Evolutionary conservation across 2,888 invertebrate species (phyloP), one percentile per base, ranked within the genome.

Genomic region (Nemurella pictetii): DNA sequence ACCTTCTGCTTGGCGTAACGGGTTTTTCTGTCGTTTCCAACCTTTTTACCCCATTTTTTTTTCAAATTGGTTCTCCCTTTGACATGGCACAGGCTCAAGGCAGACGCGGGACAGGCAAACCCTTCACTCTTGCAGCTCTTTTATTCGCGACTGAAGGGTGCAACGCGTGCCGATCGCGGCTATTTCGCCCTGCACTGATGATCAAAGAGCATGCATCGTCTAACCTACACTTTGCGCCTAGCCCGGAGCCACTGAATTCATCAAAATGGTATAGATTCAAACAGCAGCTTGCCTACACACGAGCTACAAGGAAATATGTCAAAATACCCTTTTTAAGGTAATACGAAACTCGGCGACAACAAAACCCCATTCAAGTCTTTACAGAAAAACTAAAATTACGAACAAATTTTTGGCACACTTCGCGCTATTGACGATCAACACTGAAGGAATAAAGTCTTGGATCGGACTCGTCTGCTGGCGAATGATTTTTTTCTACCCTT

Each of bases 1-100:
- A 82, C 83, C 83, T 85, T 85, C 83, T 85, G 85, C 78, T 83
- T 82, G 32, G 80, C 82, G 83, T 85, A 85, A 85, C 85, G 85
- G 85, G 85, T 85, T 85, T 55, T 85, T 80, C 85, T 85, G 32
- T 75, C 81, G 83, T 85, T 83, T 85, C 78, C 35, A 77, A 77
- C 77, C 81, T 78, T 85, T 85, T 85, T 80, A 78, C 28, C 83
- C 85, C 77, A 30, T 29, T 85, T 85, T 83, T 85, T 81, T 81
- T 25, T 73, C 72, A 80, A 80, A 35, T 80, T 80, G 30, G 80
- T 80, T 80, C 80, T 35, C 36, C 80, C 80, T 80, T 80, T 80
- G 80, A 80, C 80, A 80, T 55, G 36, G 80, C 80, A 29, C 80
- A 20, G 55, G 55, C 55, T 55, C 55, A 15, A 30, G 80, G 80